Base-by-base conservation (phyloP, 2,888 invertebrate species). In the Apotomis betuletana region DNA sequence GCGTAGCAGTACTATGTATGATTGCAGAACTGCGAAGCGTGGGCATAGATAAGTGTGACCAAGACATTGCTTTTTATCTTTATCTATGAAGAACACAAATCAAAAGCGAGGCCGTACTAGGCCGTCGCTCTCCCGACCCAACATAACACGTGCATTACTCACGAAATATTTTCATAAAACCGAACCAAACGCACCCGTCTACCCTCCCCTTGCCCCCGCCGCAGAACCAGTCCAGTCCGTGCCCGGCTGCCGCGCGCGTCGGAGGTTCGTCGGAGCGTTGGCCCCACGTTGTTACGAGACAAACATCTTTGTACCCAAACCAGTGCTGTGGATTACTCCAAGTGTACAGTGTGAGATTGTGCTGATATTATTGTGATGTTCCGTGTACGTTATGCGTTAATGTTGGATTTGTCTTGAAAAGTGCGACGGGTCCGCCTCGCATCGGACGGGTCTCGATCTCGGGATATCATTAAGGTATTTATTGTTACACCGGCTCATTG, bases 381-480 rank as follows among this genome's bases (percentile, higher is more conserved):
- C 74, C 83, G 85, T 87, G 86, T 83, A 83, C 85, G 85, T 84
- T 83, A 82, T 90, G 88, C 81, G 88, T 75, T 88, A 87, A 90
- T 91, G 81, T 81, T 75, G 91, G 91, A 92, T 92, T 92, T 88
- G 85, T 88, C 83, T 88, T 90, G 85, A 88, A 86, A 91, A 86
- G 88, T 90, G 86, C 88, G 87, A 87, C 88, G 90, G 88, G 87
- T 82, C 85, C 85, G 87, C 86, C 86, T 87, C 87, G 87, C 81
- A 86, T 85, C 88, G 89, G 91, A 90, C 92, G 93, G 91, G 87
- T 89, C 90, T 88, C 85, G 89, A 88, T 91, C 92, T 90, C 87
- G 88, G 92, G 93, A 92, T 93, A 93, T 92, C 93, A 93, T 92
- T 92, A 92, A 92, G 93, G 93, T 93, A 93, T 93, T 92, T 93